Conservation (phyloP, 2,113 vertebrate species). For the Melanerpes aurifrons region DNA sequence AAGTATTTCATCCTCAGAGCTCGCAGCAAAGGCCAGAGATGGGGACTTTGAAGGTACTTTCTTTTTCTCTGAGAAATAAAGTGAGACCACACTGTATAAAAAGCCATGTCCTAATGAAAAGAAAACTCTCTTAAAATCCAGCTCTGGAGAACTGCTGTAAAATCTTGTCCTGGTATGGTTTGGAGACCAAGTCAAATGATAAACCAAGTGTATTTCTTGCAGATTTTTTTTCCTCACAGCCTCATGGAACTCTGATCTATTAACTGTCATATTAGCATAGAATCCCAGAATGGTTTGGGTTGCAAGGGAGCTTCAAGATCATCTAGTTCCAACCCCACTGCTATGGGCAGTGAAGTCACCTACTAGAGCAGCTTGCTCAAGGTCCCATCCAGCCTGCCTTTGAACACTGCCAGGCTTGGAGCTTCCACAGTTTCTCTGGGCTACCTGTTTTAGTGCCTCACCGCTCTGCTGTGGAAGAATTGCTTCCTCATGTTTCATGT, state of each 20-base stretch:
- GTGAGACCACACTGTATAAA: not conserved
- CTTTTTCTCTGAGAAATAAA: not conserved
- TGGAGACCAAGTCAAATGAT: not conserved
- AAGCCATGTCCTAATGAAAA: not conserved
- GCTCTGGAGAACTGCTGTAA: not conserved
- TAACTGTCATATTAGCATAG: not conserved
- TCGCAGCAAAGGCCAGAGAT: slow-evolving; percentile 90
- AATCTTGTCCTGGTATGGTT: not conserved
- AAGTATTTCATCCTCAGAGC: slow-evolving; percentile 90
- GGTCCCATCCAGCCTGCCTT: too few relatives aligned
- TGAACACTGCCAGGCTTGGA: too few relatives aligned
- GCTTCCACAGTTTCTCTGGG: too few relatives aligned
- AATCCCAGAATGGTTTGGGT: too few relatives aligned
- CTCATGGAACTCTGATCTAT: not conserved
- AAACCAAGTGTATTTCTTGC: not conserved
- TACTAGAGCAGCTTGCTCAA: too few relatives aligned
- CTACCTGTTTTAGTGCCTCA: too few relatives aligned
- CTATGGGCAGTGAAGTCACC: too few relatives aligned
- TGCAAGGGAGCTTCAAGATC: too few relatives aligned
- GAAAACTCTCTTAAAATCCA: not conserved
- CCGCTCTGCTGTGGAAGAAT: too few relatives aligned
- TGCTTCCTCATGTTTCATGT: too few relatives aligned
- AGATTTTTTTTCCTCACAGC: not conserved
- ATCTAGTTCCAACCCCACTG: too few relatives aligned
- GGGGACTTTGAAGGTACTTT: slow-evolving; percentile 93